Evolutionary conservation across 2,113 vertebrate species (phyloP).

Genomic region (Capreolus pygargus): DNA sequence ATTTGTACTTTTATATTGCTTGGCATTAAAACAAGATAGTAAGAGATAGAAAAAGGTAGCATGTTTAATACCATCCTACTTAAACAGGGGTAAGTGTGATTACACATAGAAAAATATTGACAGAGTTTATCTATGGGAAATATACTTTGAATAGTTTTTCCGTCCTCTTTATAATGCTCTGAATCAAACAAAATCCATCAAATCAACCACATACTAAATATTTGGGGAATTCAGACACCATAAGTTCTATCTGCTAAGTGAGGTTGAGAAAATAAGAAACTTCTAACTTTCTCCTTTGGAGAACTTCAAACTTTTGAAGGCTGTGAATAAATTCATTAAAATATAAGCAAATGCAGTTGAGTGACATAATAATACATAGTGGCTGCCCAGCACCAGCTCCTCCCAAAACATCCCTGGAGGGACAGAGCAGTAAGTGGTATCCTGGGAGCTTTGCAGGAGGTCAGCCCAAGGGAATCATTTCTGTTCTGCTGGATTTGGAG

Average conservation of each 20-base stretch:
- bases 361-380: background rate
- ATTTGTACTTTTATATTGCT: background rate
- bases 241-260: background rate
- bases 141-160: background rate
- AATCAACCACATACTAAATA: background rate
- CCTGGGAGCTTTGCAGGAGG: background rate
- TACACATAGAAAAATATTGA: background rate
- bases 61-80: background rate
- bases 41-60: background rate
- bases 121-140: background rate
- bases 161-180: background rate
- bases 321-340: background rate
- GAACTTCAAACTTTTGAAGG: background rate
- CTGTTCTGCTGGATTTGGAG: background rate
- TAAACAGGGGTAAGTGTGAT: background rate
- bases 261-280: background rate
- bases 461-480: background rate
- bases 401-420: background rate
- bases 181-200: background rate
- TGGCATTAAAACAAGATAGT: background rate
- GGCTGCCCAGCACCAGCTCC: too few species aligned
- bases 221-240: background rate
- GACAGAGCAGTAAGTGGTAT: background rate
- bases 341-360: background rate
- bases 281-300: background rate